These are phyloP conservation scores for Podocnemis expansa DNA, from an alignment of 2,113 vertebrate genomes.

Conservation along the genomic window DNA sequence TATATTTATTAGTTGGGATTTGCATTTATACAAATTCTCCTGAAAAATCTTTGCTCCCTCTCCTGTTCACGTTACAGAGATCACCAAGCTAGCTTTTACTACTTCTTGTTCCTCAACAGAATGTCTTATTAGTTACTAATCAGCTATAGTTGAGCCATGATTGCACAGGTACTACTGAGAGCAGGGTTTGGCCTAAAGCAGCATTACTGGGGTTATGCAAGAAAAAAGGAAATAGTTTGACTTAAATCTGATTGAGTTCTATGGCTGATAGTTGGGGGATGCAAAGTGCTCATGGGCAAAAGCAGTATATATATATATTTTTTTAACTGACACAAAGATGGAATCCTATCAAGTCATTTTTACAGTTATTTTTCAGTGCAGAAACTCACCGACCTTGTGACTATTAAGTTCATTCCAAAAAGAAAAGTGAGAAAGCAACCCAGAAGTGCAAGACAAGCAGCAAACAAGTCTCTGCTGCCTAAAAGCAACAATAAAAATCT, in stretches of 20 bases:
- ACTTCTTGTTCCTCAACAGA: background rate
- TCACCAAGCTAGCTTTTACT: background rate
- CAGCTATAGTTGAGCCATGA: background rate
- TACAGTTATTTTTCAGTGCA: background rate
- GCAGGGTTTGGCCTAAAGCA: background rate
- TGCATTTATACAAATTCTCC: background rate
- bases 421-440: background rate
- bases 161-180: background rate
- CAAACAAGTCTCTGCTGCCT: background rate
- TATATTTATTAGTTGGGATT: background rate
- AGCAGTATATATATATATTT: background rate
- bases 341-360: background rate
- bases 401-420: background rate
- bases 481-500: background rate
- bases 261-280: background rate
- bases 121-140: background rate
- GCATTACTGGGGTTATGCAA: background rate
- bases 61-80: background rate
- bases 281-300: background rate
- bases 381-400: background rate
- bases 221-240: background rate
- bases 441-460: background rate
- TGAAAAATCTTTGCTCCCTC: background rate
- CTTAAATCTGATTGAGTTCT: background rate
- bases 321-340: background rate